Percentiles rank a stretch among this genome's conserved stretches.
Conservation (phyloP, 2,113 vertebrate species). For the Chamaea fasciata region DNA sequence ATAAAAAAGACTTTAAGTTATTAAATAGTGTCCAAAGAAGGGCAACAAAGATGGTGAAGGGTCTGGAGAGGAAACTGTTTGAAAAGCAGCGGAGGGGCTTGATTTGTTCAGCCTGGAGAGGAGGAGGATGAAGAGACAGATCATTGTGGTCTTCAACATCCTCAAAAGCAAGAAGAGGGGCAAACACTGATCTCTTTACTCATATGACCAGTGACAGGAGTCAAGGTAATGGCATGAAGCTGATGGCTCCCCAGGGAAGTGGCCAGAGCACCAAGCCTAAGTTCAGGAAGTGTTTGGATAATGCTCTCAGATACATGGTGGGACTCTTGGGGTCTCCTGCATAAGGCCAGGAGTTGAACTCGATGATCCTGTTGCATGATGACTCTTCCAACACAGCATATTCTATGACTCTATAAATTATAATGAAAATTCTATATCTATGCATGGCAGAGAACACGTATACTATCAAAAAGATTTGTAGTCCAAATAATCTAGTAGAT, state of each 20-base stretch:
- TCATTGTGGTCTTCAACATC: background rate
- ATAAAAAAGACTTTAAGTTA: background rate
- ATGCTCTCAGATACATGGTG: background rate
- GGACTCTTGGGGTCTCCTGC: background rate
- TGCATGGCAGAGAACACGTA: background rate
- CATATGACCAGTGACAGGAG: background rate
- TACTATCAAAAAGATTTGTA: background rate
- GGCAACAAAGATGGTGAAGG: too few relatives aligned
- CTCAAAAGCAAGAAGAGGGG: background rate
- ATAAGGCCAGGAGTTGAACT: background rate
- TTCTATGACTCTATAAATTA: background rate
- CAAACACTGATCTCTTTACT: background rate
- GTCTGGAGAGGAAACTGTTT: rapidly evolving
- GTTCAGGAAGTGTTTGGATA: background rate
- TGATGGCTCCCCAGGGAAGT: background rate
- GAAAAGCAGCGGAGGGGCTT: background rate
- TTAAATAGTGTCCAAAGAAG: background rate
- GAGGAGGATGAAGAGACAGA: background rate
- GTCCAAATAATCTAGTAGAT: background rate
- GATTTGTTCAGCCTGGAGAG: background rate
- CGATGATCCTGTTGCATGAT: rapidly evolving
- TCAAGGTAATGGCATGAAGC: background rate
- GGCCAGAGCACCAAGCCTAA: background rate
- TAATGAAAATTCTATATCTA: background rate
- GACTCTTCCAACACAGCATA: background rate